Percentiles rank a stretch among this genome's conserved stretches.
These are phyloP conservation scores for Puntigrus tetrazona DNA, from an alignment of 2,113 vertebrate species.

Conservation along the genomic window DNA sequence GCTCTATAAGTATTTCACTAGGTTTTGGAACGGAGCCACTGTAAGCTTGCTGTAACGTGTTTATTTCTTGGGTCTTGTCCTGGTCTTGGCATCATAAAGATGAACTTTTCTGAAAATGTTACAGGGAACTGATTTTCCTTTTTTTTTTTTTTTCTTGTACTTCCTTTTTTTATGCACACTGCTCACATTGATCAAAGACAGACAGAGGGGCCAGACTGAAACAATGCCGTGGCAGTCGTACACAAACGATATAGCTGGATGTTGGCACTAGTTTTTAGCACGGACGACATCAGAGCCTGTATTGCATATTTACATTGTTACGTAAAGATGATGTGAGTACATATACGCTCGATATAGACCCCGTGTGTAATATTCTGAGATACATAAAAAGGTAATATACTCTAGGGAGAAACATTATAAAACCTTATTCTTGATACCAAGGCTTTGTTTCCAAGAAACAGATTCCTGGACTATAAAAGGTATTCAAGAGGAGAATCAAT, in stretches of 20 bases:
- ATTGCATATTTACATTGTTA: not conserved
- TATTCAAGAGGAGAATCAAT: conserved; percentile 5
- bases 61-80: conserved; percentile 32
- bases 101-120: conserved; percentile 18
- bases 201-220: not conserved
- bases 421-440: not conserved
- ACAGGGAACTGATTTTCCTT: conserved; percentile 4
- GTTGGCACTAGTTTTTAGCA: not conserved
- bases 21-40: not conserved
- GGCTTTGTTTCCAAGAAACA: conserved; percentile 21
- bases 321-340: not conserved
- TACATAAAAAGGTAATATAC: not conserved
- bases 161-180: not conserved
- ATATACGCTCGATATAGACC: not conserved
- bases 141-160: not conserved
- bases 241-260: not conserved
- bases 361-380: not conserved
- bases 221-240: not conserved
- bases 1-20: not conserved
- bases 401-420: conserved; percentile 6
- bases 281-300: not conserved
- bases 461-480: conserved; percentile 15
- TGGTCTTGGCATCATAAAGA: conserved; percentile 23
- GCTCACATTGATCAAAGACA: not conserved
- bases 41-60: conserved; percentile 19